phyloP scores from a whole-genome alignment of 2,888 invertebrate genomes.

The Melitaea athalia region DNA sequence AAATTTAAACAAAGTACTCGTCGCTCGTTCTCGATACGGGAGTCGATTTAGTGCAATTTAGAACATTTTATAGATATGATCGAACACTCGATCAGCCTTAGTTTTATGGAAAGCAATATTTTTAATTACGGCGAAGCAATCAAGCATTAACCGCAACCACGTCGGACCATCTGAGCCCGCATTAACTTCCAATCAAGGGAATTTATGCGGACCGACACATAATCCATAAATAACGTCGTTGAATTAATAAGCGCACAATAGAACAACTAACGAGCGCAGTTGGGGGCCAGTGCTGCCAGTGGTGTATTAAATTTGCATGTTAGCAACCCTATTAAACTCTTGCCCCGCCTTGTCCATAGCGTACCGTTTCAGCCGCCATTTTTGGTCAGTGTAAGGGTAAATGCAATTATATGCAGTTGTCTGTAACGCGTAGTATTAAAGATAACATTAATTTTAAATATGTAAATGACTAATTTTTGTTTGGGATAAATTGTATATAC shows the following conservation, averaged over 20 bases:
- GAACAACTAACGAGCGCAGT: constrained; percentile 66
- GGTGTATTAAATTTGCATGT: constrained; percentile 79
- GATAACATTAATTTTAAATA: not conserved
- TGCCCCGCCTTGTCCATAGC: constrained; percentile 47
- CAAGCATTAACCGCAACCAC: constrained; percentile 39
- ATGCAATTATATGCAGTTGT: constrained; percentile 30
- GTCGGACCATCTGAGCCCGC: constrained; percentile 57
- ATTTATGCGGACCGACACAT: constrained; percentile 65
- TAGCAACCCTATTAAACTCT: constrained; percentile 66
- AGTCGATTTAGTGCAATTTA: not conserved
- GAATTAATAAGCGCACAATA: constrained; percentile 77
- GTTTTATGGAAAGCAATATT: constrained; percentile 28
- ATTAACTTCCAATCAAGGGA: constrained; percentile 77
- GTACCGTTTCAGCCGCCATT: constrained; percentile 61
- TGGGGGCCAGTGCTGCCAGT: constrained; percentile 63
- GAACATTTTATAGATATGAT: constrained; percentile 11
- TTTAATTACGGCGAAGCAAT: constrained; percentile 42
- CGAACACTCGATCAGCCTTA: constrained; percentile 2
- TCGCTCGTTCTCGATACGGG: not conserved
- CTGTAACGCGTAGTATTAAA: not conserved
- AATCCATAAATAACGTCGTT: constrained; percentile 72
- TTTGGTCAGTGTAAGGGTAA: constrained; percentile 43
- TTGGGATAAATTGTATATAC: too few relatives aligned
- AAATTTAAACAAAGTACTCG: constrained; percentile 8
- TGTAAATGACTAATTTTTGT: not conserved